These are phyloP conservation scores for Corythornis madagascariensis DNA, from an alignment of 2,113 vertebrate genomes.

Conservation along the genomic window DNA sequence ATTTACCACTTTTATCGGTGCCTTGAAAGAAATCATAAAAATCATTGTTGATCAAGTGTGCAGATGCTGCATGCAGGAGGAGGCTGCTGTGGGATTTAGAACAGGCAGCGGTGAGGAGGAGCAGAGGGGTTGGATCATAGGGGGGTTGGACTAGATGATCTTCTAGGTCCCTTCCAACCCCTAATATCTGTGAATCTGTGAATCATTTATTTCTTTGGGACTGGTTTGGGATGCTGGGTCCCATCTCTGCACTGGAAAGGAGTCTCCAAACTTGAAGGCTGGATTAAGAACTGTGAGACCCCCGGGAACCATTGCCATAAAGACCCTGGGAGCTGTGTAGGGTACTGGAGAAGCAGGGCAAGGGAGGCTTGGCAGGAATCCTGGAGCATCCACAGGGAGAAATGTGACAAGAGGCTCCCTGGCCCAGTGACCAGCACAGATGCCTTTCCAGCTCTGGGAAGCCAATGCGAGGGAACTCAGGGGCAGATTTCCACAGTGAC, in stretches of 20 bases:
- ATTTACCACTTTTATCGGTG: slow-evolving; percentile 58
- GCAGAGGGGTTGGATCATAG: background rate
- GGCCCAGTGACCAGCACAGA: background rate
- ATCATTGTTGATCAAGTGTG: background rate
- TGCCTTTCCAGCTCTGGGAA: background rate
- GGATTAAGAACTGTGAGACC: background rate
- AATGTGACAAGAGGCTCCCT: background rate
- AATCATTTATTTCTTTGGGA: background rate
- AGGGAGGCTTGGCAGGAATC: background rate
- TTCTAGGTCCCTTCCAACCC: no score
- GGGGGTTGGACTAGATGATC: no score
- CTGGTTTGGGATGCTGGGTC: background rate
- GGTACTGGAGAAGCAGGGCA: background rate
- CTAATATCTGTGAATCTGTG: no score
- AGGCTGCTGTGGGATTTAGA: background rate
- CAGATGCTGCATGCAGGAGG: background rate
- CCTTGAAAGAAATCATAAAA: slow-evolving; percentile 55
- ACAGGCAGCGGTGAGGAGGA: background rate
- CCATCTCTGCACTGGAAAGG: background rate
- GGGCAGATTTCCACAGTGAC: background rate
- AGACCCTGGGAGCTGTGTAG: background rate
- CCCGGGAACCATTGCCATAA: background rate
- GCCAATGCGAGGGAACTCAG: background rate
- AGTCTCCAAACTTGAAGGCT: background rate
- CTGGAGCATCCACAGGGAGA: background rate